A percentile compares a stretch with the other conserved stretches of the same genome.
phyloP scores from a whole-genome alignment of 1,140 invertebrate species.

The Hylaeus anthracinus region DNA sequence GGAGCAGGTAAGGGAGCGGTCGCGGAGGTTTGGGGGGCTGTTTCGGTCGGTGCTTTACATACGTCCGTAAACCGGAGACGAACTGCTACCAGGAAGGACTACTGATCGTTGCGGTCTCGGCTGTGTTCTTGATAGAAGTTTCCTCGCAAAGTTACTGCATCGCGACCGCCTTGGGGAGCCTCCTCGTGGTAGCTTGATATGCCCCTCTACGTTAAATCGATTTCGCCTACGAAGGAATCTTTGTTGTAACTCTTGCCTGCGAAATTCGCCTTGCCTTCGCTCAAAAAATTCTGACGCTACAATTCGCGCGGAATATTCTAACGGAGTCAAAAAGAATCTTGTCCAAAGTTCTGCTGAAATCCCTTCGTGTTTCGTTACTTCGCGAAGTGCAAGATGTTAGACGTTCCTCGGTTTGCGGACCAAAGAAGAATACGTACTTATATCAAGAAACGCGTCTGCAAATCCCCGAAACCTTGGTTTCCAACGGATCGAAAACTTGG shows the following conservation, averaged over 20 bases:
- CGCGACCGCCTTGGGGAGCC: constrained; percentile 62
- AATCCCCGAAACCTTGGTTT: constrained; percentile 43
- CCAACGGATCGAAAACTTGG: constrained; percentile 71
- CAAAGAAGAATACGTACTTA: not conserved
- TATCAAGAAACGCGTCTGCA: constrained; percentile 13
- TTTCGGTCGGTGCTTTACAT: constrained; percentile 80
- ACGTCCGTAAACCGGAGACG: constrained; percentile 80
- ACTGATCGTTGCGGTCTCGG: constrained; percentile 81
- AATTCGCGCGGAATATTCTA: too few species aligned
- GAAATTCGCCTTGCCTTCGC: too few species aligned
- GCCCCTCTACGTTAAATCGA: constrained; percentile 36
- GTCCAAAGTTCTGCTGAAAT: too few species aligned
- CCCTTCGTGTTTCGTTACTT: too few species aligned
- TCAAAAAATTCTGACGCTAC: too few species aligned
- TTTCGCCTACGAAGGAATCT: constrained; percentile 16
- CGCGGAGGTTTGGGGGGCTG: constrained; percentile 74
- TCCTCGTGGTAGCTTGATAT: constrained; percentile 47
- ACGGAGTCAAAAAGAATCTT: too few species aligned
- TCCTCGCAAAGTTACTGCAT: constrained; percentile 57
- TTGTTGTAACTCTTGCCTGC: too few species aligned
- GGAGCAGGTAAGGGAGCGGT: constrained; percentile 72
- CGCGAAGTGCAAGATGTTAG: too few species aligned
- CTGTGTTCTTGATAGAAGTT: constrained; percentile 70
- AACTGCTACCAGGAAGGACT: constrained; percentile 78
- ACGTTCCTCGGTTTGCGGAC: too few species aligned